Base-by-base conservation (phyloP, 2,113 vertebrate genomes). In the Piaya cayana region DNA sequence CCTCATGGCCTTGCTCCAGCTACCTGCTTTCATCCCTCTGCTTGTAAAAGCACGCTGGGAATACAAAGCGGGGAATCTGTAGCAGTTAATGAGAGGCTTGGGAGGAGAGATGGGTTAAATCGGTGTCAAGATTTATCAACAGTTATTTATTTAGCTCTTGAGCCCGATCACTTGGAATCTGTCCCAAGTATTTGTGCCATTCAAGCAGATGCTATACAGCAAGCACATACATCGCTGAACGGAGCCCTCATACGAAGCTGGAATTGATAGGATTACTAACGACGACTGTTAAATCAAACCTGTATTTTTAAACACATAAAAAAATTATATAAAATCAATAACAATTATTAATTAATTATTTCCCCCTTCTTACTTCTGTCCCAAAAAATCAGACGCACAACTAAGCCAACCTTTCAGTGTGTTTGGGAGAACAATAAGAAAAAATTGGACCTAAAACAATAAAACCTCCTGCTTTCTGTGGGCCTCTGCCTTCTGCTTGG, bases 401-500 rank as follows among this genome's bases (percentile, higher is more conserved):
- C 97, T 96, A 97, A 83, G 98, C 97, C 97, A 96, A 98, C 97
- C 97, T 98, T 98, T 96, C 98, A 98, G 97, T 98, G 98, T 98
- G 92, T 70, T 98, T 98, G 98, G 93, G 96, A 97, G 98, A 98
- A 98, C 97, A 98, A 98, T 98, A 97, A 97, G 97, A 97, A 98
- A 98, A 98, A 98, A 98, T 97, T 97, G 98, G 98, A 97, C 97
- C 98, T 98, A 98, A 98, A 98, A 98, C 98, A 99, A 99, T 99
- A 97, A 98, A 97, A 97, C 98, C 98, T 98, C 95, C 97, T 92
- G 96, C 98, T 98, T 98, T 99, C 98, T 97, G 98, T 98, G 97
- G 98, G 90, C 97, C 98, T 98, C 97, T 97, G 98, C 96, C 98
- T 99, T 99, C 99, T 99, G 99, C 99, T 98, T 98, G 98, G 98